Evolutionary conservation across 2,888 invertebrate genomes (phyloP).

Genomic region (Halocaridina rubra): DNA sequence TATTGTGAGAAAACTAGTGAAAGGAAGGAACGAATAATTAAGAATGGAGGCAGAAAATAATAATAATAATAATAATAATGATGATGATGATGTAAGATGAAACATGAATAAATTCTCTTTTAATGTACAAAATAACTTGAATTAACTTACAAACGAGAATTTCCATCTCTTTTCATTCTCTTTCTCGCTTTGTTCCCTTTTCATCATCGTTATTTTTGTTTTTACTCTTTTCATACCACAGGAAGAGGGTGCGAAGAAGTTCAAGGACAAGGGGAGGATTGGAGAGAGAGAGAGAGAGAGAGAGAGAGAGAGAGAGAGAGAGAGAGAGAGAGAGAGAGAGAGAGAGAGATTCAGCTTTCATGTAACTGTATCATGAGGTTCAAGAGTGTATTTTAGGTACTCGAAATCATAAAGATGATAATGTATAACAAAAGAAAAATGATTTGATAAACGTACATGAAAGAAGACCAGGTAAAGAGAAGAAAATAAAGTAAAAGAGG

Average conservation of each 20-base stretch:
- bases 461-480: neutral
- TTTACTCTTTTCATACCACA: neutral
- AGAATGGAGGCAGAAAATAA: no score
- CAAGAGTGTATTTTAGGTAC: no score
- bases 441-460: neutral
- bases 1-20: no score
- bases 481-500: neutral
- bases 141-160: neutral
- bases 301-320: slow-evolving; percentile 25
- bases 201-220: neutral
- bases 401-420: neutral
- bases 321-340: slow-evolving; percentile 36
- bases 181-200: neutral
- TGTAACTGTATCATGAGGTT: neutral
- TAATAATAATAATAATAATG: neutral
- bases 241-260: neutral
- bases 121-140: no score
- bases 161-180: neutral
- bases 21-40: no score
- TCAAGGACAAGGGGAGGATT: neutral
- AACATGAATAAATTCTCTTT: no score
- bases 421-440: neutral
- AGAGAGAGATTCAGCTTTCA: neutral
- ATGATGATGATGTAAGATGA: neutral
- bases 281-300: neutral